These are phyloP conservation scores for Tachyglossus aculeatus DNA, from an alignment of 2,797 vertebrate species.

Conservation along the genomic window DNA sequence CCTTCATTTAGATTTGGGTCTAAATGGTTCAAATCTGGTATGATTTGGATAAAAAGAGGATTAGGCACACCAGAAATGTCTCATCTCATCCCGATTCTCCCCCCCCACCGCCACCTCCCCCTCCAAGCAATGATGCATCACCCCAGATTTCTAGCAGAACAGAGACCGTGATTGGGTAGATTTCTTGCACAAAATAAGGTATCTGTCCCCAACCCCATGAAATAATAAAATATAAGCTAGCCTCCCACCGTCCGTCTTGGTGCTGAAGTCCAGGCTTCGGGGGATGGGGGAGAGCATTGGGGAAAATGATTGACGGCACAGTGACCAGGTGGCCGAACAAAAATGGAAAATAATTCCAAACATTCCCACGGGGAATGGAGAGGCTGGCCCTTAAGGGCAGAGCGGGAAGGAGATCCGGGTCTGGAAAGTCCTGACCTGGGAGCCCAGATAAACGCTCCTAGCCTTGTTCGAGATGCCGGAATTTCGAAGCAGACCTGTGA, in stretches of 20 bases:
- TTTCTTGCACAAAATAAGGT: slow-evolving; percentile 46
- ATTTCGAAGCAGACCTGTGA: slow-evolving; percentile 75
- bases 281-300: no score
- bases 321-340: slow-evolving; percentile 60
- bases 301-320: slow-evolving; percentile 61
- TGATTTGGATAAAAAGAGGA: slow-evolving; percentile 49
- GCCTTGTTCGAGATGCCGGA: slow-evolving; percentile 75
- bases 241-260: slow-evolving; percentile 38
- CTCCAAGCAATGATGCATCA: slow-evolving; percentile 53
- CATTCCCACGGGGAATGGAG: no score
- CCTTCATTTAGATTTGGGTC: slow-evolving; percentile 52
- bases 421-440: slow-evolving; percentile 75
- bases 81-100: slow-evolving; percentile 18
- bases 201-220: slow-evolving; percentile 24
- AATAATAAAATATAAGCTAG: slow-evolving; percentile 59
- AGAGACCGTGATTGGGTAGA: slow-evolving; percentile 48
- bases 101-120: no score
- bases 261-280: slow-evolving; percentile 30
- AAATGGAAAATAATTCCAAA: no score
- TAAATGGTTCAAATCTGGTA: slow-evolving; percentile 57
- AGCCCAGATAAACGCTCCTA: slow-evolving; percentile 69
- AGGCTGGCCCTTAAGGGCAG: no score
- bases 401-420: slow-evolving; percentile 73
- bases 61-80: slow-evolving; percentile 37
- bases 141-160: slow-evolving; percentile 36